phyloP scores from a whole-genome alignment of 1,140 invertebrate species.

The Drosophila nasuta region DNA sequence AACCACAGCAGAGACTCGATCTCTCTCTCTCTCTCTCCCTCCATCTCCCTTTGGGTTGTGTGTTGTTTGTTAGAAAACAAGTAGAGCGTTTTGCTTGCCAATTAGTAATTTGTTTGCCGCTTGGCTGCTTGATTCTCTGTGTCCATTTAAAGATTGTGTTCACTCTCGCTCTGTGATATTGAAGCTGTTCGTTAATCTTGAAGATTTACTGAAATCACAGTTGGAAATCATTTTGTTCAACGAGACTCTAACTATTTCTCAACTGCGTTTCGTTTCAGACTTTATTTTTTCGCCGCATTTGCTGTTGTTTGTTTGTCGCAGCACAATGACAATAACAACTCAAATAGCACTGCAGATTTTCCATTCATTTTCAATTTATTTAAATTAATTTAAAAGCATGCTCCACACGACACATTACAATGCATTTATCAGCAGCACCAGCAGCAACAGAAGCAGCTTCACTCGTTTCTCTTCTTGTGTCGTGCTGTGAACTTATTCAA shows the following conservation, averaged over 20 bases:
- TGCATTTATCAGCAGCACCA: slow-evolving; percentile 48
- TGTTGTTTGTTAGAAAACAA: slow-evolving; percentile 74
- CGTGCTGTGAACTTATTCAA: slow-evolving; percentile 56
- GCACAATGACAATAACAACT: slow-evolving; percentile 22
- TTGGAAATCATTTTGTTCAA: background rate
- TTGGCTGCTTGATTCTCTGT: slow-evolving; percentile 31
- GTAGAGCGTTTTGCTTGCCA: slow-evolving; percentile 81
- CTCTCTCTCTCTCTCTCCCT: background rate
- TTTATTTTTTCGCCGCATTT: too few species aligned
- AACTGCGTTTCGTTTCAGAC: background rate
- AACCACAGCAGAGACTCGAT: slow-evolving; percentile 21
- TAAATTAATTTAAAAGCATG: slow-evolving; percentile 61
- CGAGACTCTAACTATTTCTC: slow-evolving; percentile 1
- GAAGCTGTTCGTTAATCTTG: slow-evolving; percentile 2
- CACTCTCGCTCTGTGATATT: background rate
- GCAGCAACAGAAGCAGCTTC: background rate
- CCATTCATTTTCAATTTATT: slow-evolving; percentile 70
- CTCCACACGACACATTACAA: slow-evolving; percentile 48
- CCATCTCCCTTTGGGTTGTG: background rate
- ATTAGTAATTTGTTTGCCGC: slow-evolving; percentile 79
- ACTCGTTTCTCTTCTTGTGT: slow-evolving; percentile 8
- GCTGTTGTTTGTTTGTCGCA: too few species aligned
- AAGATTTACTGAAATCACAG: background rate
- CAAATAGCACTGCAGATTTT: slow-evolving; percentile 22
- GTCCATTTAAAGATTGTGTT: slow-evolving; percentile 1